These are phyloP conservation scores for Mechanitis mazaeus DNA, from an alignment of 2,888 invertebrate species.

Conservation along the genomic window DNA sequence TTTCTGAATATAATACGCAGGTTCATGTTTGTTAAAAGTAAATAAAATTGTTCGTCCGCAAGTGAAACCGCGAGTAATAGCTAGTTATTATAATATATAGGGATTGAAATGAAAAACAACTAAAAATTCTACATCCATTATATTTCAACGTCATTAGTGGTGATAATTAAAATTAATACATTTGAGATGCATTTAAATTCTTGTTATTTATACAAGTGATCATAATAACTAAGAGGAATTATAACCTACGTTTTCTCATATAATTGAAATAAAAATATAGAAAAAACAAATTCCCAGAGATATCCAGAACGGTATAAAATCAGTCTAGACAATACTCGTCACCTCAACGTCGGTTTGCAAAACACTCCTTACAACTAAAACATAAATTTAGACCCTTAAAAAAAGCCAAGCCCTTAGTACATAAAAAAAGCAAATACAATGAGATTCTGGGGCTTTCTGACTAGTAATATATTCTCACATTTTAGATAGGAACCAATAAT, in stretches of 20 bases:
- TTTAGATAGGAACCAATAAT: no score
- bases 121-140: conserved; percentile 73
- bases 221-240: conserved; percentile 41
- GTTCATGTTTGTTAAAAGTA: no score
- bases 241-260: conserved; percentile 38
- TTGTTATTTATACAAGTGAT: conserved; percentile 47
- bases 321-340: conserved; percentile 62
- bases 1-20: no score
- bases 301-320: conserved; percentile 48
- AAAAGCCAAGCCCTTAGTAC: conserved; percentile 21
- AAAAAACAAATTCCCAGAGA: conserved; percentile 34
- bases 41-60: no score
- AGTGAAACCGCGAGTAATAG: no score
- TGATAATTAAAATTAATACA: conserved; percentile 68
- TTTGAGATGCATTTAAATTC: conserved; percentile 37
- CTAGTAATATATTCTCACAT: background rate
- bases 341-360: conserved; percentile 48
- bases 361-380: conserved; percentile 51
- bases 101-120: conserved; percentile 52
- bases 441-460: conserved; percentile 3
- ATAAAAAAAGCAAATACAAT: conserved; percentile 1
- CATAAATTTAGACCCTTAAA: conserved; percentile 39
- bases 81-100: background rate
- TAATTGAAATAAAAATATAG: conserved; percentile 19
- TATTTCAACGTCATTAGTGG: conserved; percentile 69